Conservation (phyloP, 2,113 vertebrate species). For the Indicator indicator region DNA sequence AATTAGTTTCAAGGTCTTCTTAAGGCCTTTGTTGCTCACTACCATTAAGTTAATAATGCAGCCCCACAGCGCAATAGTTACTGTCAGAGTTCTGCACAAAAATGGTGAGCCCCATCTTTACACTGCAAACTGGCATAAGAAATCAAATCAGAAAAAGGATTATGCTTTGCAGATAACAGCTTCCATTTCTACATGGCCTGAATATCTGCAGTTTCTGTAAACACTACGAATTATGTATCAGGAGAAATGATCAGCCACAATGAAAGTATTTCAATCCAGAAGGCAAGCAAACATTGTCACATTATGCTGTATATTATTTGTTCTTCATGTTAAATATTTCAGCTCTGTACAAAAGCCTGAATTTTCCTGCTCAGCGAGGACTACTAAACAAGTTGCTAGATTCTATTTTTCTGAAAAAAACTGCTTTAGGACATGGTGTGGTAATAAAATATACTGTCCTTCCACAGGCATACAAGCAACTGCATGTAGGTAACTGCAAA, state of each 20-base stretch:
- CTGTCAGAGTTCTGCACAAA: neutral
- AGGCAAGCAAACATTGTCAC: neutral
- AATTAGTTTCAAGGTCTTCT: neutral
- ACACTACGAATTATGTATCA: neutral
- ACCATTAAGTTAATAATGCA: neutral
- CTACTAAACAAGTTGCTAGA: neutral
- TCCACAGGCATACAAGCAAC: neutral
- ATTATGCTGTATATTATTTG: neutral
- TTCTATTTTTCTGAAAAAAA: neutral
- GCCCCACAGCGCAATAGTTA: neutral
- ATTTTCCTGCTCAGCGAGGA: neutral
- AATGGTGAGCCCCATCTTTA: neutral
- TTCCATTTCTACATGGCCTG: neutral
- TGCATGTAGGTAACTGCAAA: neutral
- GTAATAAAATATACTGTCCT: neutral
- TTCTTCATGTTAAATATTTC: neutral
- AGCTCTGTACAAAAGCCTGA: neutral
- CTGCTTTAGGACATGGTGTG: neutral
- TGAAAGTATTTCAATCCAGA: neutral
- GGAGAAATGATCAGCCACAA: neutral
- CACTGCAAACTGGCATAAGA: neutral
- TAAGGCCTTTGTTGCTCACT: neutral
- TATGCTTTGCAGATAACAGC: neutral
- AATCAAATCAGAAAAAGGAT: neutral
- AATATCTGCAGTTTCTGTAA: neutral